Evolutionary conservation across 64 coral and sea anemone species (phyloP).

Genomic region (Pocillopora damicornis): DNA sequence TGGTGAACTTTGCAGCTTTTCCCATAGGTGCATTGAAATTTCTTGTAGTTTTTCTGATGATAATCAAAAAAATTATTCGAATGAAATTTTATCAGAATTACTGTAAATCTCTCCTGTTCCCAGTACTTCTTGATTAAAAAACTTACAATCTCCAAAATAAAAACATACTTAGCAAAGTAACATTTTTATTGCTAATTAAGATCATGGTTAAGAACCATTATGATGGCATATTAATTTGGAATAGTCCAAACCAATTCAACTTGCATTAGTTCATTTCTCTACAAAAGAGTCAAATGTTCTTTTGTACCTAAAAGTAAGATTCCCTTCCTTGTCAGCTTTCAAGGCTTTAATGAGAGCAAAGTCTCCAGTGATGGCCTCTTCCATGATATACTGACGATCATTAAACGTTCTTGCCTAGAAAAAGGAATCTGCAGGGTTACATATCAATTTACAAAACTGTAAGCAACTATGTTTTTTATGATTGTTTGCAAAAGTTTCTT

Average conservation of each 20-base stretch:
- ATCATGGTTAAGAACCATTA: not conserved
- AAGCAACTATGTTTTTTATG: too few species aligned
- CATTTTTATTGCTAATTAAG: not conserved
- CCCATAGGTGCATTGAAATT: slow-evolving; percentile 98
- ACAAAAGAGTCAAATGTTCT: not conserved
- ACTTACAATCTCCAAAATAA: not conserved
- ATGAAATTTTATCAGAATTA: not conserved
- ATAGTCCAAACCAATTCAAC: too few species aligned
- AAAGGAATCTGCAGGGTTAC: not conserved
- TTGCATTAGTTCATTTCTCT: too few species aligned
- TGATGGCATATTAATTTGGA: too few species aligned
- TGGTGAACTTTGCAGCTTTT: slow-evolving; percentile 94
- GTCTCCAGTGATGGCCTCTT: slow-evolving; percentile 98
- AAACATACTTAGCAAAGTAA: not conserved
- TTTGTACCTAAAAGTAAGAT: slow-evolving; percentile 86
- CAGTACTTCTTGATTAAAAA: too few species aligned
- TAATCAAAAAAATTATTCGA: not conserved
- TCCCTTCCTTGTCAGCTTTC: slow-evolving; percentile 92
- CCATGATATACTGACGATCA: slow-evolving; percentile 86
- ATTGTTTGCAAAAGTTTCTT: too few species aligned
- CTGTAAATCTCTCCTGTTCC: too few species aligned
- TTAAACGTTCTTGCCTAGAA: slow-evolving; percentile 75
- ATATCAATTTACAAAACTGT: too few species aligned
- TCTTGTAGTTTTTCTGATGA: slow-evolving; percentile 73
- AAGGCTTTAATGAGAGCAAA: slow-evolving; percentile 90